Conservation (phyloP, 2,888 invertebrate species). For the Tenthredo notha region DNA sequence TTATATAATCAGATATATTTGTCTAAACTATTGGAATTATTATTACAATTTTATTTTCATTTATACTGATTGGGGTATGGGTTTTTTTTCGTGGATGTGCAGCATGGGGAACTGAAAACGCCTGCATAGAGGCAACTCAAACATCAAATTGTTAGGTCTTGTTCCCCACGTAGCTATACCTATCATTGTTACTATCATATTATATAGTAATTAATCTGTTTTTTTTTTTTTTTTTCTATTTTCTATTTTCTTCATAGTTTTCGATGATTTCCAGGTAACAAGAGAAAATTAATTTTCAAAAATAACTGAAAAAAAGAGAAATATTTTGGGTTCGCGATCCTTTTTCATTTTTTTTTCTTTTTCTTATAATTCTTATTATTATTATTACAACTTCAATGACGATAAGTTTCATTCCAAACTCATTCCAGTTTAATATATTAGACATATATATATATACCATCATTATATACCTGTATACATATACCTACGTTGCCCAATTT, state of each 20-base stretch:
- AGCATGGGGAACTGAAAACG: too few species aligned
- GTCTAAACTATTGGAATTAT: too few species aligned
- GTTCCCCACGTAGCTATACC: background rate
- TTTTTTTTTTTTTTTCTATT: too few species aligned
- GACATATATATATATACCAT: background rate
- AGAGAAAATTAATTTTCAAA: background rate
- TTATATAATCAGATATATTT: too few species aligned
- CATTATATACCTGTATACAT: background rate
- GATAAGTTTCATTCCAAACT: conserved; percentile 30
- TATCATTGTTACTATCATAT: background rate
- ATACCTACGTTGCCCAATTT: background rate
- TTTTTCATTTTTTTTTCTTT: background rate
- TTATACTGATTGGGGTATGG: too few species aligned
- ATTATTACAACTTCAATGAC: background rate
- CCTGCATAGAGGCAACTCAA: too few species aligned
- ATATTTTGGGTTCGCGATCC: background rate
- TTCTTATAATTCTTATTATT: background rate
- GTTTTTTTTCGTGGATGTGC: too few species aligned
- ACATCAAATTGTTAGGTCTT: too few species aligned
- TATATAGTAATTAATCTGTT: background rate
- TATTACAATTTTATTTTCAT: too few species aligned
- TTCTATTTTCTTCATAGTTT: too few species aligned
- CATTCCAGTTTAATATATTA: conserved; percentile 11
- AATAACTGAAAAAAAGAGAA: background rate
- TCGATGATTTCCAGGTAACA: background rate